These are phyloP conservation scores for Eupithecia subfuscata DNA, from an alignment of 2,888 invertebrate species.

Conservation along the genomic window DNA sequence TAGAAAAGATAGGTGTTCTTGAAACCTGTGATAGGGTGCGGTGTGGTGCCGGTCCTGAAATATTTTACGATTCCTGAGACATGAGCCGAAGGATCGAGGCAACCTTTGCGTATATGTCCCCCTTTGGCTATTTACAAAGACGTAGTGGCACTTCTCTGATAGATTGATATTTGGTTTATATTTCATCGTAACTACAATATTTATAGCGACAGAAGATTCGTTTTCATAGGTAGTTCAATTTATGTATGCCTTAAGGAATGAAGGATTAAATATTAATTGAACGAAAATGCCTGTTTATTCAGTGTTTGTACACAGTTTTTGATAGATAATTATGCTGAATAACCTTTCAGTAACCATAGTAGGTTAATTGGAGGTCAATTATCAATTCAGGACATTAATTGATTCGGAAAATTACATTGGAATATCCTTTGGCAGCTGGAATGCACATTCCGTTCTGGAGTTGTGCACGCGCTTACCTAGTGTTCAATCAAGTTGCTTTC, in stretches of 20 bases:
- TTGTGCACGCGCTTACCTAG: conserved; percentile 23
- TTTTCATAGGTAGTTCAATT: background rate
- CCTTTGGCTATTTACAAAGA: conserved; percentile 71
- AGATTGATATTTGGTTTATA: conserved; percentile 41
- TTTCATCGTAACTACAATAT: conserved; percentile 27
- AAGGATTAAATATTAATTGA: background rate
- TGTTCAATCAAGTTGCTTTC: conserved; percentile 56
- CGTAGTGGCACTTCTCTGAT: conserved; percentile 50
- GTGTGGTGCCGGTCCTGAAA: conserved; percentile 61
- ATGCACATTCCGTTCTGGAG: conserved; percentile 39
- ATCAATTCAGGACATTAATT: conserved; percentile 23
- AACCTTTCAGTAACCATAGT: background rate
- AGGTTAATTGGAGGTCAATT: conserved; percentile 9
- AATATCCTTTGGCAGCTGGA: conserved; percentile 28
- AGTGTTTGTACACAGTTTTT: background rate
- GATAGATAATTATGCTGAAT: background rate
- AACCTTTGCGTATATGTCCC: conserved; percentile 71
- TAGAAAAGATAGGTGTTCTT: conserved; percentile 48
- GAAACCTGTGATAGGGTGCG: conserved; percentile 57
- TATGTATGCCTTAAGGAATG: background rate
- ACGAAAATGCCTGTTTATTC: background rate
- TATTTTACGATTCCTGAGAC: conserved; percentile 80
- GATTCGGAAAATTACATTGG: conserved; percentile 36
- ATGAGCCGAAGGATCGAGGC: conserved; percentile 69
- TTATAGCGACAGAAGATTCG: background rate